A percentile compares a stretch with the other conserved stretches of the same genome.
Evolutionary conservation across 2,888 invertebrate genomes (phyloP).

Genomic region (Athalia circularis): DNA sequence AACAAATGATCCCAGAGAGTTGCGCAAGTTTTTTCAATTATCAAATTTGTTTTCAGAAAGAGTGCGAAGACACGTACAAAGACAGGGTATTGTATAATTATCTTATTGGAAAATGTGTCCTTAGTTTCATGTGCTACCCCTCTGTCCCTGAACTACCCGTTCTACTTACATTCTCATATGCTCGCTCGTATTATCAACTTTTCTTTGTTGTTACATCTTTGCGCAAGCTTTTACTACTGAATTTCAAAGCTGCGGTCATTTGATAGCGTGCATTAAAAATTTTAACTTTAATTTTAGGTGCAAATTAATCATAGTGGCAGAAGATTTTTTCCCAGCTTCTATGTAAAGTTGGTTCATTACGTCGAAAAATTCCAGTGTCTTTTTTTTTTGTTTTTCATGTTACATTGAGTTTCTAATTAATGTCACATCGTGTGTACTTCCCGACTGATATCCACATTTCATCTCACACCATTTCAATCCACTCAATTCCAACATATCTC

Average conservation of each 20-base stretch:
- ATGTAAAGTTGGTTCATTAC: conserved; percentile 29
- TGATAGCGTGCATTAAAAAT: conserved; percentile 48
- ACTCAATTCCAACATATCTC: neutral
- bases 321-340: conserved; percentile 30
- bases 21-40: conserved; percentile 39
- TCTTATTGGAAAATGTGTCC: conserved; percentile 73
- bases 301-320: conserved; percentile 6
- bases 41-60: conserved; percentile 82
- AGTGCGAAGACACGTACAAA: conserved; percentile 90
- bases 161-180: conserved; percentile 65
- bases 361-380: neutral
- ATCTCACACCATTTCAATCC: neutral
- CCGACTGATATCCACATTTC: neutral
- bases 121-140: conserved; percentile 73
- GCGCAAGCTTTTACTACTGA: conserved; percentile 64
- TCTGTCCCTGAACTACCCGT: conserved; percentile 63
- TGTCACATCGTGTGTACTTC: neutral
- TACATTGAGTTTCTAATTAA: neutral
- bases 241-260: conserved; percentile 62
- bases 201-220: conserved; percentile 37
- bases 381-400: neutral
- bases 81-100: conserved; percentile 83
- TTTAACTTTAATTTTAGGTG: neutral
- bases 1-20: conserved; percentile 5
- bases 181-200: conserved; percentile 60